phyloP scores from a whole-genome alignment of 2,113 vertebrate genomes.

The Hydrolagus affinis region DNA sequence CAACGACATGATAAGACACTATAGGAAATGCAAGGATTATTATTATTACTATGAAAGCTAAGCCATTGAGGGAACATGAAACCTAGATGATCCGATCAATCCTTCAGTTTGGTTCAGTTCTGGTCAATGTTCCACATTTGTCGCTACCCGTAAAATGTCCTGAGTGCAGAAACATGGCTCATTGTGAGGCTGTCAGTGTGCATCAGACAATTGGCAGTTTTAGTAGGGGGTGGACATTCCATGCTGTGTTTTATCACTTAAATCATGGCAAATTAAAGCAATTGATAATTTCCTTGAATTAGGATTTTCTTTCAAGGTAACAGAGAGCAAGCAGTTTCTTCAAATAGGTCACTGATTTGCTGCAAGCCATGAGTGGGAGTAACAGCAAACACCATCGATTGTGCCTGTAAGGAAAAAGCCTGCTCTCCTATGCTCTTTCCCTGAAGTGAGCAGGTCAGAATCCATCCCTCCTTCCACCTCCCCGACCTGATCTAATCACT shows the following conservation, averaged over 20 bases:
- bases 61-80: too few species aligned
- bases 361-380: neutral
- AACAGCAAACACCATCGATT: neutral
- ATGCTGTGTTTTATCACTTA: neutral
- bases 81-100: too few species aligned
- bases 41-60: too few species aligned
- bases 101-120: neutral
- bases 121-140: neutral
- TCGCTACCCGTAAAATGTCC: neutral
- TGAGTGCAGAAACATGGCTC: neutral
- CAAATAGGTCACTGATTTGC: neutral
- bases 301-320: neutral
- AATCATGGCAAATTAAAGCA: neutral
- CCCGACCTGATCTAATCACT: slow-evolving; percentile 11
- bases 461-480: slow-evolving; percentile 7
- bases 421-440: slow-evolving; percentile 11
- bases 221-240: neutral
- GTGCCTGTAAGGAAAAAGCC: neutral
- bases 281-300: neutral
- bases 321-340: neutral
- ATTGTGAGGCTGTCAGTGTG: neutral
- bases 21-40: too few species aligned
- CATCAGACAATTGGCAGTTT: neutral
- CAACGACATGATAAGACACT: too few species aligned
- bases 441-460: neutral